Percentiles rank a stretch among this genome's conserved stretches.
Conservation (phyloP, 2,797 vertebrate genomes). For the Mormyrus proboscirostris region DNA sequence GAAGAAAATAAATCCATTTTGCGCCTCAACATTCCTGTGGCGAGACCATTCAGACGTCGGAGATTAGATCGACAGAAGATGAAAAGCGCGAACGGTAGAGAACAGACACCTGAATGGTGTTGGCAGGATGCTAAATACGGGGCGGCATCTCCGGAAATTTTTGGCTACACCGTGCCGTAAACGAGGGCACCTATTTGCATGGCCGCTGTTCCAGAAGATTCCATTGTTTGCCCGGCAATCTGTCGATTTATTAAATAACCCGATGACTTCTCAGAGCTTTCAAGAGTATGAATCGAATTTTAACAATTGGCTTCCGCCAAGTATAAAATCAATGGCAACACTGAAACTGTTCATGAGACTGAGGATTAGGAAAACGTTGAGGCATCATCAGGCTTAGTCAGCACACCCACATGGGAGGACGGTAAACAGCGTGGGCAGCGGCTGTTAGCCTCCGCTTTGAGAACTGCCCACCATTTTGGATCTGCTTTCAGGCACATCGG, state of each 20-base stretch:
- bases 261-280: not conserved
- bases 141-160: not conserved
- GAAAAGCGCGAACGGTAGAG: not conserved
- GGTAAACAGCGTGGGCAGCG: not conserved
- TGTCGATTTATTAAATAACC: not conserved
- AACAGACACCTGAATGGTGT: not conserved
- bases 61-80: conserved; percentile 18
- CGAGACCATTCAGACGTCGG: not conserved
- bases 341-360: not conserved
- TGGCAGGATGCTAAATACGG: not conserved
- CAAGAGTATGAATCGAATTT: not conserved
- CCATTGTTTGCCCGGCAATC: not conserved
- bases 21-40: not conserved
- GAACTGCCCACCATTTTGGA: conserved; percentile 7
- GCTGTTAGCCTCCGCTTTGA: not conserved
- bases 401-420: not conserved
- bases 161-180: not conserved
- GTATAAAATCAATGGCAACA: not conserved
- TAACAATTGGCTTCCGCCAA: not conserved
- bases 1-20: conserved; percentile 13
- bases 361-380: not conserved
- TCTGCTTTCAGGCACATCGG: not conserved
- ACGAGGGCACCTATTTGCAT: not conserved
- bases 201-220: not conserved
- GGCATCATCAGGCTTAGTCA: not conserved